Percentiles rank a stretch among this genome's conserved stretches.
These are phyloP conservation scores for Myzus persicae DNA, from an alignment of 1,140 invertebrate genomes.

Conservation along the genomic window DNA sequence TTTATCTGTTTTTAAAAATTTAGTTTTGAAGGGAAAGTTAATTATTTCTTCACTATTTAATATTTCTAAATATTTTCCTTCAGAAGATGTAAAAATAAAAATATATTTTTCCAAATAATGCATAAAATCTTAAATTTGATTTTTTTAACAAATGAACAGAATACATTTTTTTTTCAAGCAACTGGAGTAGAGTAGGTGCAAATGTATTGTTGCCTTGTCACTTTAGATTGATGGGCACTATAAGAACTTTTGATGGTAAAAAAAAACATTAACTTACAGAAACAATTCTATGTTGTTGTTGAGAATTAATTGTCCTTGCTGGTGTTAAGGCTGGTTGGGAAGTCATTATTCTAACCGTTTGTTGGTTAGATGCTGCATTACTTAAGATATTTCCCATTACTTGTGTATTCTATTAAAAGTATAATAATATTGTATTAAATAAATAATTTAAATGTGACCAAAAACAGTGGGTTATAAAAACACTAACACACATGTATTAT, in stretches of 20 bases:
- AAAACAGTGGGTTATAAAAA: background rate
- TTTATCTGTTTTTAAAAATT: background rate
- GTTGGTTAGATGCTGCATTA: conserved; percentile 34
- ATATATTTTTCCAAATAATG: background rate
- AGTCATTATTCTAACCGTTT: conserved; percentile 60
- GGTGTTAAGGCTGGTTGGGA: conserved; percentile 60
- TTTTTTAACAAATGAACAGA: background rate
- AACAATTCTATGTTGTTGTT: conserved; percentile 63
- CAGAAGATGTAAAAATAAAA: background rate
- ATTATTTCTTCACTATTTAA: background rate
- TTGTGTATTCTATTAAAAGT: conserved; percentile 50
- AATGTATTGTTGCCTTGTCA: background rate
- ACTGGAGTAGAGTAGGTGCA: background rate
- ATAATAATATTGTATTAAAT: conserved; percentile 23
- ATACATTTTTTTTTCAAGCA: background rate
- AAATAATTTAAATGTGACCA: background rate
- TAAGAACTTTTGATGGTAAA: background rate
- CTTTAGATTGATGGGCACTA: background rate
- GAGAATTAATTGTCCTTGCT: conserved; percentile 48
- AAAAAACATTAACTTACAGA: conserved; percentile 62
- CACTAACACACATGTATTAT: background rate
- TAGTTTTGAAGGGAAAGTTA: background rate
- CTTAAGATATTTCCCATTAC: conserved; percentile 53
- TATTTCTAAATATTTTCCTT: background rate
- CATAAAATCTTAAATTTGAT: background rate